Evolutionary conservation across 2,797 vertebrate species (phyloP).

Genomic region (Macroramphosus scolopax): DNA sequence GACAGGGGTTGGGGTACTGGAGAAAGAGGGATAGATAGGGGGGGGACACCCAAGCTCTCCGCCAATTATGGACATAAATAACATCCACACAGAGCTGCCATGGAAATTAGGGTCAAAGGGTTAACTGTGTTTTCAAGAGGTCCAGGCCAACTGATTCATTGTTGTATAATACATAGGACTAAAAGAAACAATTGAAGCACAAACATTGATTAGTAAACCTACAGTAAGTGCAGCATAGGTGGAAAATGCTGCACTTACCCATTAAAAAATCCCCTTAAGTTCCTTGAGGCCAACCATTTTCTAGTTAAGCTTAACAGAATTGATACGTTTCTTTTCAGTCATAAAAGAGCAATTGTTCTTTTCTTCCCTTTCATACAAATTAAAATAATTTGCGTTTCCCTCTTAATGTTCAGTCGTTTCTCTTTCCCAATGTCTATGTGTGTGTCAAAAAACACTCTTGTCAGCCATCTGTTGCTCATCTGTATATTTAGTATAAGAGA

Average conservation of each 20-base stretch:
- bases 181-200: conserved; percentile 15
- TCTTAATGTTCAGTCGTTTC: background rate
- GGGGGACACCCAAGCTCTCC: conserved; percentile 43
- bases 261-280: background rate
- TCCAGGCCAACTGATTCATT: conserved; percentile 43
- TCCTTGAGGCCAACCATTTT: no score
- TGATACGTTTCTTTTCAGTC: background rate
- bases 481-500: conserved; percentile 38
- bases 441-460: conserved; percentile 20
- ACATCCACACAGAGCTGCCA: conserved; percentile 61
- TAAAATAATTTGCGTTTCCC: no score
- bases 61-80: conserved; percentile 76
- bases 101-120: conserved; percentile 71
- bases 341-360: no score
- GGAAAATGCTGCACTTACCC: background rate
- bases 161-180: conserved; percentile 10
- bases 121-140: conserved; percentile 62
- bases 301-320: no score
- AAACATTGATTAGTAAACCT: conserved; percentile 15
- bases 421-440: background rate
- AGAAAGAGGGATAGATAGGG: conserved; percentile 17
- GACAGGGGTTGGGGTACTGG: conserved; percentile 28
- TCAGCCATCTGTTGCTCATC: conserved; percentile 17
- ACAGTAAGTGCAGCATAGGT: conserved; percentile 11
- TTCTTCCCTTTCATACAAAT: no score